Evolutionary conservation across 2,113 vertebrate species (phyloP).

Genomic region (Protobothrops flavoviridis): DNA sequence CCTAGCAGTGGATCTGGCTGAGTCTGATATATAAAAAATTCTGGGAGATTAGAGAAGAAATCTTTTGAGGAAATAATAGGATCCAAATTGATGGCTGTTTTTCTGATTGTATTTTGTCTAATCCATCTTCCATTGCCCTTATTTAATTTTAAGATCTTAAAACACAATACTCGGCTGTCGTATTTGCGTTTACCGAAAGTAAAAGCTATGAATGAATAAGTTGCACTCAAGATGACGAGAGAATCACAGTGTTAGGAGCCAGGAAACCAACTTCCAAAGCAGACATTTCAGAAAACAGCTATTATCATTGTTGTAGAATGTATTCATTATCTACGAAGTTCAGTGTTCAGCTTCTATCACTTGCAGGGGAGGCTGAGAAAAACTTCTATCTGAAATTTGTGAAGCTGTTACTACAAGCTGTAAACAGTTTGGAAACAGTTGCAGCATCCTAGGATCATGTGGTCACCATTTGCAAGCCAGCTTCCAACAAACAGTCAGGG

Average conservation of each 20-base stretch:
- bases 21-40: not conserved
- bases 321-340: not conserved
- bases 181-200: not conserved
- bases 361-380: not conserved
- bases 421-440: not conserved
- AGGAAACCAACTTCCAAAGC: not conserved
- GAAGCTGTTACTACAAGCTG: not conserved
- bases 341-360: not conserved
- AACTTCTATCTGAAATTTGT: not conserved
- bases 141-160: not conserved
- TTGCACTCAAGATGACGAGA: not conserved
- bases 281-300: not conserved
- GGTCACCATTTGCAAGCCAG: not conserved
- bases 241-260: not conserved
- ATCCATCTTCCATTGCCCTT: not conserved
- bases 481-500: not conserved
- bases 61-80: too few species aligned
- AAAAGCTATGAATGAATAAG: not conserved
- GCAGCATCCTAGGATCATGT: not conserved
- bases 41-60: not conserved
- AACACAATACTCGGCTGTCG: slow-evolving; percentile 24
- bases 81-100: not conserved
- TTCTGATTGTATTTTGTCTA: not conserved
- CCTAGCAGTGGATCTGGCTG: not conserved
- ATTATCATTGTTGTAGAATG: not conserved